Evolutionary conservation across 2,888 invertebrate genomes (phyloP).

Genomic region (Amphipyra berbera): DNA sequence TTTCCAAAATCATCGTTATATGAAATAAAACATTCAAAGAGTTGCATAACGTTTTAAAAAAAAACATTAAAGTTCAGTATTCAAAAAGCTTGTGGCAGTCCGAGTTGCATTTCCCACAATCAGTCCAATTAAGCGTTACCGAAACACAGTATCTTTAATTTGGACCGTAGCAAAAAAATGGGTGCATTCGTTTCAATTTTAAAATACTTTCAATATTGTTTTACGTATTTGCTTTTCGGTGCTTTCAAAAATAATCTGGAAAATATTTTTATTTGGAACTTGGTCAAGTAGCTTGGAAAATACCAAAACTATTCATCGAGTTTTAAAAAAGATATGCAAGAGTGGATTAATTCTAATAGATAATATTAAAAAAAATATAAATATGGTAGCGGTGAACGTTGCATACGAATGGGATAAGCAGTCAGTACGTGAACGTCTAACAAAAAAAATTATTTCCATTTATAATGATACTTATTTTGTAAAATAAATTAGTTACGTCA

Average conservation of each 20-base stretch:
- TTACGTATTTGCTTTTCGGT: neutral
- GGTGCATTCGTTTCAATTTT: constrained; percentile 3
- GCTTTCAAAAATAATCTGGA: neutral
- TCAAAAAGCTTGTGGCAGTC: constrained; percentile 14
- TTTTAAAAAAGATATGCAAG: too few relatives aligned
- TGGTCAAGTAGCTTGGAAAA: too few relatives aligned
- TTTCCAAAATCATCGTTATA: too few relatives aligned
- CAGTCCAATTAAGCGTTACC: constrained; percentile 42
- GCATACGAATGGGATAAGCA: constrained; percentile 32
- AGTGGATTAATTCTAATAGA: too few relatives aligned
- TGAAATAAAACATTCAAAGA: too few relatives aligned
- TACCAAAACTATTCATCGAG: too few relatives aligned
- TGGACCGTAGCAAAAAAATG: constrained; percentile 23
- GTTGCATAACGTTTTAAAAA: too few relatives aligned
- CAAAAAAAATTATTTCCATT: constrained; percentile 18
- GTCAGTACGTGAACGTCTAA: neutral
- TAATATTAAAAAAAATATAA: neutral
- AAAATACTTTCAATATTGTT: constrained; percentile 1
- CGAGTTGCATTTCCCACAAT: constrained; percentile 40
- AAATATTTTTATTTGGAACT: neutral
- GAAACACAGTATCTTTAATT: constrained; percentile 42
- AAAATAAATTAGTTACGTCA: constrained; percentile 20
- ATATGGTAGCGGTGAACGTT: neutral
- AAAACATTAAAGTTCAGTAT: constrained; percentile 1
- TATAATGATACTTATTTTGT: constrained; percentile 13